Evolutionary conservation across 2,113 vertebrate genomes (phyloP).

Genomic region (Gymnocephalus cernua): DNA sequence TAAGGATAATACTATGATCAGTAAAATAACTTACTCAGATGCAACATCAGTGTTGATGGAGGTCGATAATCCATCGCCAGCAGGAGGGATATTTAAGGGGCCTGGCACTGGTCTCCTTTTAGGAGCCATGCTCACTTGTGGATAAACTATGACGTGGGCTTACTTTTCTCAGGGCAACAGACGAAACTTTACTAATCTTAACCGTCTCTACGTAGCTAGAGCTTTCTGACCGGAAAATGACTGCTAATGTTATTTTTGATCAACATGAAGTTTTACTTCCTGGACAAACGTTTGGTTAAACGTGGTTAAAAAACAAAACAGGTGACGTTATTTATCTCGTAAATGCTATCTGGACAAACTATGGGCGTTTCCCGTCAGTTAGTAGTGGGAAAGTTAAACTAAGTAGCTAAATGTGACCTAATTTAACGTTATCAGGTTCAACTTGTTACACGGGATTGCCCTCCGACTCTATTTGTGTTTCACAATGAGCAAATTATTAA

Average conservation of each 20-base stretch:
- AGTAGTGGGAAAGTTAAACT: background rate
- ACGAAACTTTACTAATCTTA: background rate
- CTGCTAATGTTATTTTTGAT: background rate
- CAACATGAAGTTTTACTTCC: background rate
- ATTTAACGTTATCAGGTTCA: background rate
- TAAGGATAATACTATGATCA: background rate
- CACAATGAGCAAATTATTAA: background rate
- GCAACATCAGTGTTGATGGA: conserved; percentile 79
- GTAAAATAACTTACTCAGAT: conserved; percentile 84
- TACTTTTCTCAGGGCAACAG: background rate
- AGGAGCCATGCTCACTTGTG: conserved; percentile 81
- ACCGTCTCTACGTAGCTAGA: background rate
- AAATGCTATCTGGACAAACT: background rate
- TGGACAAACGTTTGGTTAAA: background rate
- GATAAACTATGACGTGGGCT: conserved; percentile 2
- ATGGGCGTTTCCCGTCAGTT: background rate
- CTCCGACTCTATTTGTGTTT: background rate
- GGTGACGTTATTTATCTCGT: background rate
- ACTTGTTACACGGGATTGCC: background rate
- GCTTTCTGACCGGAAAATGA: background rate
- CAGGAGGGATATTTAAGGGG: conserved; percentile 85
- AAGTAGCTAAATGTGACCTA: background rate
- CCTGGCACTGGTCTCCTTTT: conserved; percentile 86
- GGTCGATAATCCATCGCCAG: conserved; percentile 82
- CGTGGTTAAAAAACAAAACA: background rate